These are phyloP conservation scores for Polypedilum vanderplanki DNA, from an alignment of 1,140 invertebrate species.

Conservation along the genomic window DNA sequence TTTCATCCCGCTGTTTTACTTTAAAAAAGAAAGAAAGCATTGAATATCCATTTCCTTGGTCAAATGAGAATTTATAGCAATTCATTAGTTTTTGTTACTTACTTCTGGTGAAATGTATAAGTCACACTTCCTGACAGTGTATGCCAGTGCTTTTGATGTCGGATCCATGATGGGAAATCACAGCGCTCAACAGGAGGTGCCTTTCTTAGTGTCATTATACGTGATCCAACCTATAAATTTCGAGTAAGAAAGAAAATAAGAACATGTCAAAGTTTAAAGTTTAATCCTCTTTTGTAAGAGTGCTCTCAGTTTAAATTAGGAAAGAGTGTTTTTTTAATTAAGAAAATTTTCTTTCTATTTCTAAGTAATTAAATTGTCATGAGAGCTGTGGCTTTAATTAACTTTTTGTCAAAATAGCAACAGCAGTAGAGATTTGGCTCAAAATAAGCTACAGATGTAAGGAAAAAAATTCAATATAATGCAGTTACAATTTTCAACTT, in stretches of 20 bases:
- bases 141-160: slow-evolving; percentile 44
- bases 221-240: slow-evolving; percentile 40
- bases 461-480: slow-evolving; percentile 7
- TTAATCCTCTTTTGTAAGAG: not conserved
- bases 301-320: not conserved
- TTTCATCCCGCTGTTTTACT: not conserved
- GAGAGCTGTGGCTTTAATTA: not conserved
- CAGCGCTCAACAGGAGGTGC: slow-evolving; percentile 42
- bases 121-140: slow-evolving; percentile 42
- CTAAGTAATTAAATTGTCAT: not conserved
- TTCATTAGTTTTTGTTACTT: slow-evolving; percentile 34
- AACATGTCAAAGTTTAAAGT: slow-evolving; percentile 24
- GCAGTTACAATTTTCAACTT: not conserved
- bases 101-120: slow-evolving; percentile 45
- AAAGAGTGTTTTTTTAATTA: not conserved
- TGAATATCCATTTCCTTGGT: too few relatives aligned
- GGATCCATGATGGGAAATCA: slow-evolving; percentile 44
- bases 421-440: not conserved
- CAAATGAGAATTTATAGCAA: slow-evolving; percentile 16
- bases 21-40: too few relatives aligned
- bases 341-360: not conserved
- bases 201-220: slow-evolving; percentile 43
- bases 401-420: too few relatives aligned
- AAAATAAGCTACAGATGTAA: not conserved
- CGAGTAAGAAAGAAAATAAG: not conserved